Percentiles rank a stretch among this genome's conserved stretches.
phyloP scores from a whole-genome alignment of 2,888 invertebrate genomes.

The Neoscelio sp. region DNA sequence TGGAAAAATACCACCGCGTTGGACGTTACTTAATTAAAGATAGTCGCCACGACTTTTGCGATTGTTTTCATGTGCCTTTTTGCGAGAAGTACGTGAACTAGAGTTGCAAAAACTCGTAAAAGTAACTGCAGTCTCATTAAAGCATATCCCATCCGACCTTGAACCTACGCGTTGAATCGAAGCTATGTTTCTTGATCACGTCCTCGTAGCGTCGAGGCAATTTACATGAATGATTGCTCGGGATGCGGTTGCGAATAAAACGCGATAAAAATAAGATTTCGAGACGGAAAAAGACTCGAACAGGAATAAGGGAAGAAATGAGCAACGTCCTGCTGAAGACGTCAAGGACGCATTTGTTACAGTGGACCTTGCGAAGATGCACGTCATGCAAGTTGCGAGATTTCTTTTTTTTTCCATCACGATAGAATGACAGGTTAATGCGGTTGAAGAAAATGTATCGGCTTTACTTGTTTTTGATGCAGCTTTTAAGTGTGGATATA shows the following conservation, averaged over 20 bases:
- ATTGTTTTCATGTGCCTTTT: neutral
- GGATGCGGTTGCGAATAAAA: conserved; percentile 34
- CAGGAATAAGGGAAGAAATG: conserved; percentile 20
- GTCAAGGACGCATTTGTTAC: conserved; percentile 38
- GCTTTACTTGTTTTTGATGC: conserved; percentile 1
- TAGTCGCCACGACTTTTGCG: too few species aligned
- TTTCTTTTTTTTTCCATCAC: conserved; percentile 7
- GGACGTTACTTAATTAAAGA: too few species aligned
- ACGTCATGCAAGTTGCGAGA: too few species aligned
- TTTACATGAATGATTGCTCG: conserved; percentile 59
- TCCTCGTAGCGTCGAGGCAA: conserved; percentile 52
- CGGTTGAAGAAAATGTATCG: conserved; percentile 9
- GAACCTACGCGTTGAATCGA: conserved; percentile 57
- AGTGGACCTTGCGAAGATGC: conserved; percentile 19
- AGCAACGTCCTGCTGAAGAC: conserved; percentile 32
- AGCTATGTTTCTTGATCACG: conserved; percentile 54
- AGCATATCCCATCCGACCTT: conserved; percentile 46
- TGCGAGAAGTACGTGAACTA: neutral
- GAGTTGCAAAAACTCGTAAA: conserved; percentile 44
- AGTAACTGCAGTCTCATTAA: conserved; percentile 49
- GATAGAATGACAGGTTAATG: conserved; percentile 1
- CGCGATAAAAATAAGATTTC: conserved; percentile 36
- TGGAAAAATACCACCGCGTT: too few species aligned
- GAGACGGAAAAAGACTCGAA: conserved; percentile 24
- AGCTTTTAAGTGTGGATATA: neutral